Evolutionary conservation across 2,888 invertebrate genomes (phyloP), one percentile per base, ranked within the genome.

Genomic region (Hirtodrosophila histrioides): DNA sequence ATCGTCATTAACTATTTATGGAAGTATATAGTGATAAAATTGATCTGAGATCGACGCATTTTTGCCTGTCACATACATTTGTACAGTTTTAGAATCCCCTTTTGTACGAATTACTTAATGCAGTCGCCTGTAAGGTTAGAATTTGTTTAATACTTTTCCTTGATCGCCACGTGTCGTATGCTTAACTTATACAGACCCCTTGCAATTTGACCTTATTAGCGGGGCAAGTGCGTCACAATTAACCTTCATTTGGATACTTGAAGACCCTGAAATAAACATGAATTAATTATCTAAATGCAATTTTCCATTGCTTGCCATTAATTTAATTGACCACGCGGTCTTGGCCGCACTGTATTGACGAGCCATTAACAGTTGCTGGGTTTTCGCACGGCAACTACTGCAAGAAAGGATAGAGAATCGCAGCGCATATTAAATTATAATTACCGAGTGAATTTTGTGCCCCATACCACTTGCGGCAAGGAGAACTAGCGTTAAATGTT

Each of bases 241-340:
- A 48, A 40, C 56, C 56, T 56, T 17, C 17, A 17, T 17, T 17
- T 17, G 17, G 17, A 2, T 17, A 17, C 17, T 17, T 56, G n/a
- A 12, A 23, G 27, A 27, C 10, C 24, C 8, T 8, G 23, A 43
- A 23, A 41, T 35, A 37, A 49, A 39, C 4, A 1, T 3, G 2
- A 51, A 12, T 46, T 9, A 39, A 56, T 45, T 17, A 11, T 31
- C 31, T 62, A 10, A 37, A 17, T 41, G 12, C 41, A 37, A 53
- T 45, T 49, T 40, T 4, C 10, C 31, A n/a, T 29, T n/a, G 11
- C 5, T 29, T 40, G 44, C 44, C 29, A 72, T 72, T 40, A 12
- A 65, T 29, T 43, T 43, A 56, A 51, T 70, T 37, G 40, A 17
- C 35, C 41, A 23, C 3, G 8, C 12, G 41, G 23, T 17, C 31